Evolutionary conservation across 2,797 vertebrate species (phyloP).

Genomic region (Myotis planiceps): DNA sequence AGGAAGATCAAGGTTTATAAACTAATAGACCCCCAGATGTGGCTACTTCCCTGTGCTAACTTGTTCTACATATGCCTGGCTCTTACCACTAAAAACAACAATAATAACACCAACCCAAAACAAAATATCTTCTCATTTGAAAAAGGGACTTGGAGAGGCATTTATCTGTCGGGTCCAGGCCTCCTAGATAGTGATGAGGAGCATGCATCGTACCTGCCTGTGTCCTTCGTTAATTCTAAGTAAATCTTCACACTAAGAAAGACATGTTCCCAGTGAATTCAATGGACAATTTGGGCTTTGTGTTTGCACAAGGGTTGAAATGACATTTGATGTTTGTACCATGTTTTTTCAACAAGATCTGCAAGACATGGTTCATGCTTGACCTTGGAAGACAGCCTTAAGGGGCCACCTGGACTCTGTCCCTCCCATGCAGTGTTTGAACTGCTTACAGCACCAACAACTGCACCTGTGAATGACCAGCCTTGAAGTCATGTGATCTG

Average conservation of each 20-base stretch:
- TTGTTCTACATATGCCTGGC: too few relatives aligned
- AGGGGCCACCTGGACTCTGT: neutral
- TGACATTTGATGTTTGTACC: neutral
- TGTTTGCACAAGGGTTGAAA: neutral
- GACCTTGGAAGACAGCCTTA: neutral
- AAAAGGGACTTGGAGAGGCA: rapidly evolving
- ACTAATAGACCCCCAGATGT: neutral
- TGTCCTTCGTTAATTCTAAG: neutral
- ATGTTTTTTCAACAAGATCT: neutral
- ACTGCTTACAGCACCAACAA: neutral
- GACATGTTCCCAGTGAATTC: neutral
- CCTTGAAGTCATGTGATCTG: neutral
- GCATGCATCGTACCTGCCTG: rapidly evolving
- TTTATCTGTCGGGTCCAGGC: neutral
- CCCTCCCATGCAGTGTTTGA: neutral
- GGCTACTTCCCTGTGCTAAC: neutral
- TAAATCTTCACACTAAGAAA: neutral
- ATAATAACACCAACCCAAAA: neutral
- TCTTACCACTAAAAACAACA: neutral
- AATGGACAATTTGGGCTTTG: neutral
- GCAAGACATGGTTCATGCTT: neutral
- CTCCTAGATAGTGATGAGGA: rapidly evolving
- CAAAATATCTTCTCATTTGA: neutral
- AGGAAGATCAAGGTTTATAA: neutral
- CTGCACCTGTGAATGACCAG: neutral